A percentile compares a stretch with the other conserved stretches of the same genome.
Conservation (phyloP, 2,113 vertebrate species). For the Hemichromis elongatus region DNA sequence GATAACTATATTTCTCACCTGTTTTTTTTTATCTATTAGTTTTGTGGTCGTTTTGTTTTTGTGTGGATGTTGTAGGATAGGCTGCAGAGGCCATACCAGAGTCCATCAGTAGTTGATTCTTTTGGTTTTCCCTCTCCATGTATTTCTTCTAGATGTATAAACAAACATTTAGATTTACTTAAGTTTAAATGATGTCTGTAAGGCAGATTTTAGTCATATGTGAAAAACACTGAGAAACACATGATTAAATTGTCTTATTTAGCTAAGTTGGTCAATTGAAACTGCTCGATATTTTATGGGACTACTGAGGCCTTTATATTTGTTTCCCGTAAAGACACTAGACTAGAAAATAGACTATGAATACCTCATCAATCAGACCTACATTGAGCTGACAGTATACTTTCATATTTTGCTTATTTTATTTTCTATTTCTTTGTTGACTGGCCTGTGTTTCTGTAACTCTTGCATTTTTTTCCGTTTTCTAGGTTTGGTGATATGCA, state of each 20-base stretch:
- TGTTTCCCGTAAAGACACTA: neutral
- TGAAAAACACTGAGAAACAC: neutral
- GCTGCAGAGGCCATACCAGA: neutral
- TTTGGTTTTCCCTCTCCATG: neutral
- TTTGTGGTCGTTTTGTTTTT: neutral
- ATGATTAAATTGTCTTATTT: neutral
- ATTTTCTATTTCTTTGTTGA: neutral
- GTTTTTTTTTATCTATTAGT: neutral
- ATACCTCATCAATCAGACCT: neutral
- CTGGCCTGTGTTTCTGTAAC: neutral
- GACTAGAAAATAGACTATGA: neutral
- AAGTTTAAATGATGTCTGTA: neutral
- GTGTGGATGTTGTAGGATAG: neutral
- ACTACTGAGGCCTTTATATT: neutral
- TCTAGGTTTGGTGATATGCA: slow-evolving; percentile 72
- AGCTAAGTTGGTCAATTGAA: neutral
- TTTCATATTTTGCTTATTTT: neutral
- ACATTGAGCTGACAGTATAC: neutral
- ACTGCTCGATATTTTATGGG: neutral
- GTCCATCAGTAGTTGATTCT: neutral
- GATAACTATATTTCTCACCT: neutral
- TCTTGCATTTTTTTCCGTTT: neutral
- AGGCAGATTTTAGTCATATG: neutral
- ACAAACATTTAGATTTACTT: neutral
- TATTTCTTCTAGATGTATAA: neutral